Base-by-base conservation (phyloP, 2,113 vertebrate species). In the Scatophagus argus region DNA sequence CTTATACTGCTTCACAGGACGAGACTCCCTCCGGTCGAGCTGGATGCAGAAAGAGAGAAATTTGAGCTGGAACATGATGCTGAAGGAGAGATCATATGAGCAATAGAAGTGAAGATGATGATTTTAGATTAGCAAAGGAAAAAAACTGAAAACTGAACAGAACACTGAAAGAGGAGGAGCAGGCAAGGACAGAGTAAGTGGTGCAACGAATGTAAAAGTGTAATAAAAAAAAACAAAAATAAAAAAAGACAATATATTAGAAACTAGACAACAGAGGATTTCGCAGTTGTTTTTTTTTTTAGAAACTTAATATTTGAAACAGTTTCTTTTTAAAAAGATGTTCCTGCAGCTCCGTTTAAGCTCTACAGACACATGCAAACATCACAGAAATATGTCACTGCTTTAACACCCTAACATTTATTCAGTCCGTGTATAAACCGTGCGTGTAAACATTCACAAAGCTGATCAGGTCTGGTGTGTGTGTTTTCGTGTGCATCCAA, bases 1-100 rank as follows among this genome's bases (percentile, higher is more conserved):
- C 93, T 99, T 99, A 83, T 97, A 97, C 81, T 97, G 96, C 3
- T 94, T 92, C 27, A 89, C 66, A 8, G 81, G n/a, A 29, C 77
- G 89, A 41, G 93, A 83, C 44, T 92, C 82, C 44, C 3, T 85
- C 44, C 87, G 39, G 71, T 92, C 87, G 3, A 79, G 12, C 93
- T 94, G 73, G 49, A 73, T 21, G 6, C 39, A 70, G 38, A 62
- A 25, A 31, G 16, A 29, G 27, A 51, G 19, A n/a, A 17, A 39
- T 58, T 32, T 68, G 41, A 41, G 8, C 3, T 41, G 17, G 6
- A 29, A 39, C 25, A 41, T 14, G 32, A 36, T 11, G 31, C 58
- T 9, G 1, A 31, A 29, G 31, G 55, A 31, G 13, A 25, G 23
- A 29, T 31, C 2, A 8, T 58, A 32, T 38, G 27, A 39, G 41